Evolutionary conservation across 2,113 vertebrate genomes (phyloP).

Genomic region (Petromus typicus): DNA sequence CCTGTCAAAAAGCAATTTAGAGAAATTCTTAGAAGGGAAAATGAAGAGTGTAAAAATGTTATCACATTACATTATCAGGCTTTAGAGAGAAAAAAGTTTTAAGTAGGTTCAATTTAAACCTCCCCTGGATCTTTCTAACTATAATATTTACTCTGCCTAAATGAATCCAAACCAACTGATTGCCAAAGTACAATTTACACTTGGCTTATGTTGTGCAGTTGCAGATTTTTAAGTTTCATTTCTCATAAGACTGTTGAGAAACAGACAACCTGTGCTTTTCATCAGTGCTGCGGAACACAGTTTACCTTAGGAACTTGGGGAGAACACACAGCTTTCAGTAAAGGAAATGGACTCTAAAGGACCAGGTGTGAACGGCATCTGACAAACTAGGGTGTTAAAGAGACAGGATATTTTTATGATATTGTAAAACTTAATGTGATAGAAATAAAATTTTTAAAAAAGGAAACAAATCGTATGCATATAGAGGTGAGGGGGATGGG

Average conservation of each 20-base stretch:
- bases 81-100: not conserved
- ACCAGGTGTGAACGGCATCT: not conserved
- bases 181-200: not conserved
- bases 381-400: not conserved
- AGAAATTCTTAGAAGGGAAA: conserved; percentile 47
- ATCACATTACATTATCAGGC: conserved; percentile 1
- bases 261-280: not conserved
- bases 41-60: conserved; percentile 33
- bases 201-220: not conserved
- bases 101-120: not conserved
- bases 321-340: not conserved
- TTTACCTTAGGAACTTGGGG: not conserved
- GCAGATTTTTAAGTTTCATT: conserved; percentile 13
- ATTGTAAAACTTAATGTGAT: conserved; percentile 35
- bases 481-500: too few species aligned
- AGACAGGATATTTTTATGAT: not conserved
- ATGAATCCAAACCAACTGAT: conserved; percentile 17
- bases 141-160: not conserved
- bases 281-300: not conserved
- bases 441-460: too few species aligned
- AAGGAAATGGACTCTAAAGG: not conserved
- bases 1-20: conserved; percentile 59
- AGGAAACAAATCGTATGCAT: too few species aligned
- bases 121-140: conserved; percentile 5
- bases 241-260: not conserved